Conservation (phyloP, 2,113 vertebrate species). For the Rhinolophus ferrumequinum region DNA sequence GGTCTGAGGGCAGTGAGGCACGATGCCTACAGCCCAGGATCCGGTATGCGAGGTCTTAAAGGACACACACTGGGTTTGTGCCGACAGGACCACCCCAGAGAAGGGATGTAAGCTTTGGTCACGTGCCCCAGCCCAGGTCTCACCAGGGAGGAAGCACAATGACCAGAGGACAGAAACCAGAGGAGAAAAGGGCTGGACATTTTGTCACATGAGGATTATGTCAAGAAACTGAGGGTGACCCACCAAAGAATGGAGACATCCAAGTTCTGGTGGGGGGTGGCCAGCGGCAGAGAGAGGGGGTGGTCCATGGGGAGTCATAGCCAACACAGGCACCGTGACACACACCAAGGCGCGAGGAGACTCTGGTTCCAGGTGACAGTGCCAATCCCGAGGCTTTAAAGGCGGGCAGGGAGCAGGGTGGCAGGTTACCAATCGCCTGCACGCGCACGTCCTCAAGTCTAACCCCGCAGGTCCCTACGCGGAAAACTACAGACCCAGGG, state of each 20-base stretch:
- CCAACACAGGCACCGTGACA: background rate
- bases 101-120: background rate
- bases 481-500: background rate
- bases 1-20: background rate
- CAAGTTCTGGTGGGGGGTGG: background rate
- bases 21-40: background rate
- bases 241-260: background rate
- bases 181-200: background rate
- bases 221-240: background rate
- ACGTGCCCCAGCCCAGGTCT: background rate
- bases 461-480: background rate
- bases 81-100: background rate
- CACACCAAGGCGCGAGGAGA: background rate
- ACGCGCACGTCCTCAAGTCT: background rate
- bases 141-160: background rate
- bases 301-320: accelerated
- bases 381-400: background rate
- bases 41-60: background rate
- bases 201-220: background rate
- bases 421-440: too few relatives aligned
- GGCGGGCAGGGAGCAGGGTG: background rate
- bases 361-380: background rate
- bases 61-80: background rate
- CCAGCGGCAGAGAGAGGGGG: too few relatives aligned
- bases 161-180: background rate